These are phyloP conservation scores for Mastigias papua DNA, from an alignment of 30 jellyfish, hydroid and myxozoan genomes.

Conservation along the genomic window DNA sequence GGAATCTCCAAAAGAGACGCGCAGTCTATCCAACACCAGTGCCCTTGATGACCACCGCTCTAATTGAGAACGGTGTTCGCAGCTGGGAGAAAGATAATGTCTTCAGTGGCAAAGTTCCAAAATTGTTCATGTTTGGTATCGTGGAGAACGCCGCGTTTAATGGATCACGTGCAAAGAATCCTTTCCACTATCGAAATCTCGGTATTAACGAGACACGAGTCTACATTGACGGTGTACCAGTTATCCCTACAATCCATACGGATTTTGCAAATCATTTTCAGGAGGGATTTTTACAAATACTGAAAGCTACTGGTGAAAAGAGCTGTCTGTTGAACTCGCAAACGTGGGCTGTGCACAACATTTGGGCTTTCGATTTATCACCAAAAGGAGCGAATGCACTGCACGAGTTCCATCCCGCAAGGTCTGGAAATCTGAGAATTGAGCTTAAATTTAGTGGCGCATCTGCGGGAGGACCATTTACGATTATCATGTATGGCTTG, in stretches of 20 bases:
- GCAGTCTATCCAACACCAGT: not conserved
- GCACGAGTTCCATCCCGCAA: not conserved
- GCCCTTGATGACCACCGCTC: not conserved
- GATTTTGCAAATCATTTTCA: not conserved
- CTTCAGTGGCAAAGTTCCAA: not conserved
- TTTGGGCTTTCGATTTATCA: not conserved
- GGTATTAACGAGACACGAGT: not conserved
- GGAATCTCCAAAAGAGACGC: not conserved
- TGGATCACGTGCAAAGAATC: not conserved
- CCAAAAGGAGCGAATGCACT: not conserved
- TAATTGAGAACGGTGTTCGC: not conserved
- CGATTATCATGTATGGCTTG: not conserved
- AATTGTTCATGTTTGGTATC: not conserved
- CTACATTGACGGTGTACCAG: not conserved
- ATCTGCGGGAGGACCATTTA: not conserved
- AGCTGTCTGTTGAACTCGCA: conserved; percentile 5
- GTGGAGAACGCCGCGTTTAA: not conserved
- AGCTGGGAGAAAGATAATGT: conserved; percentile 1
- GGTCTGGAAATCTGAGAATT: not conserved
- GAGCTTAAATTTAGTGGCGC: not conserved
- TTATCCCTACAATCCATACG: not conserved
- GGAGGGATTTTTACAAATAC: not conserved
- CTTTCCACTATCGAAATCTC: not conserved
- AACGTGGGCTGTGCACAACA: not conserved
- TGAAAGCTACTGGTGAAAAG: not conserved